phyloP scores from a whole-genome alignment of 2,797 vertebrate species.

The Selene dorsalis region DNA sequence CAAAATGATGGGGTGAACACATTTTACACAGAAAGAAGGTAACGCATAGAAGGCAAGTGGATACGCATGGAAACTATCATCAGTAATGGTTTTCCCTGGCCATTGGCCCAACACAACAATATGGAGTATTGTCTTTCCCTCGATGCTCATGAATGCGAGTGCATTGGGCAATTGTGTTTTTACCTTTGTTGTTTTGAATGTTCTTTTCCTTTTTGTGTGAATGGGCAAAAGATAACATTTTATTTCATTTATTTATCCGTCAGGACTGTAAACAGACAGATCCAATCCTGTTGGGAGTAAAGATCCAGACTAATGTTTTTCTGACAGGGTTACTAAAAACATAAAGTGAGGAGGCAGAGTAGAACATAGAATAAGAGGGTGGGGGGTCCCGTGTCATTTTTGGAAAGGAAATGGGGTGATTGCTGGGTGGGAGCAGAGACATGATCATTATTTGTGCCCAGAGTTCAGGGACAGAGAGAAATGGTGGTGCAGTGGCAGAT shows the following conservation, averaged over 20 bases:
- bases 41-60: slow-evolving; percentile 39
- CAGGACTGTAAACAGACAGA: slow-evolving; percentile 14
- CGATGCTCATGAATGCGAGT: slow-evolving; percentile 70
- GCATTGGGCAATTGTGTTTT: slow-evolving; percentile 55
- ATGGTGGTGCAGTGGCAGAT: slow-evolving; percentile 48
- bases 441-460: slow-evolving; percentile 16
- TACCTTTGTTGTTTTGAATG: slow-evolving; percentile 32
- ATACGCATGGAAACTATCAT: slow-evolving; percentile 30
- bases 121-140: slow-evolving; percentile 73
- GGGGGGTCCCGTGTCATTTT: slow-evolving; percentile 15
- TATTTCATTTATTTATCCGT: slow-evolving; percentile 40
- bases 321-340: not conserved
- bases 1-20: slow-evolving; percentile 41
- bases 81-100: slow-evolving; percentile 22
- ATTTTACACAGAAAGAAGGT: slow-evolving; percentile 42
- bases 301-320: not conserved
- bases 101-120: slow-evolving; percentile 66
- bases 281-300: not conserved
- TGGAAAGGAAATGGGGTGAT: not conserved
- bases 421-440: slow-evolving; percentile 2
- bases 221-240: slow-evolving; percentile 56
- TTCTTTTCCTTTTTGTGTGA: slow-evolving; percentile 56
- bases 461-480: not conserved
- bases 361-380: not conserved
- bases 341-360: not conserved